phyloP scores from a whole-genome alignment of 2,113 vertebrate species.

The Hippopotamus amphibius region DNA sequence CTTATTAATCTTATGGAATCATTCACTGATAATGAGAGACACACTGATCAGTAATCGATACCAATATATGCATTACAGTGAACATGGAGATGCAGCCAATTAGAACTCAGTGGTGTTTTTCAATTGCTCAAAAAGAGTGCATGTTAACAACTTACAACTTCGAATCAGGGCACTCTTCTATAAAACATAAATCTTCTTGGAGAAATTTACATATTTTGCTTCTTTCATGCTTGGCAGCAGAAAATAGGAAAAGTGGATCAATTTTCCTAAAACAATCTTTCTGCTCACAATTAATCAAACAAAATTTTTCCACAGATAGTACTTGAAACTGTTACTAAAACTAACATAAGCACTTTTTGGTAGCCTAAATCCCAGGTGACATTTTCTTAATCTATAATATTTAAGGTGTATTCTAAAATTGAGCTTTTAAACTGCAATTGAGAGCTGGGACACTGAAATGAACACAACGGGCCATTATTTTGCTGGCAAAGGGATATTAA shows the following conservation, averaged over 20 bases:
- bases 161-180: not conserved
- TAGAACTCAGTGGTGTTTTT: not conserved
- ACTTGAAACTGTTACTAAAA: not conserved
- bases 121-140: not conserved
- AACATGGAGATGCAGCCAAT: not conserved
- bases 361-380: not conserved
- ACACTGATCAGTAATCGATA: rapidly evolving
- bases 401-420: not conserved
- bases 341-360: not conserved
- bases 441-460: not conserved
- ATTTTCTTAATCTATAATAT: not conserved
- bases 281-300: not conserved
- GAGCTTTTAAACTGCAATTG: not conserved
- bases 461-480: not conserved
- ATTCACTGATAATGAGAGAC: not conserved
- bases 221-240: not conserved
- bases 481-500: not conserved
- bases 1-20: not conserved
- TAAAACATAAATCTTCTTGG: not conserved
- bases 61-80: not conserved
- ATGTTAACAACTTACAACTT: not conserved
- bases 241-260: not conserved
- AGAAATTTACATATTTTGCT: not conserved
- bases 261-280: conserved; percentile 3
- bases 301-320: not conserved